Evolutionary conservation across 2,113 vertebrate genomes (phyloP).

Genomic region (Gulo gulo): DNA sequence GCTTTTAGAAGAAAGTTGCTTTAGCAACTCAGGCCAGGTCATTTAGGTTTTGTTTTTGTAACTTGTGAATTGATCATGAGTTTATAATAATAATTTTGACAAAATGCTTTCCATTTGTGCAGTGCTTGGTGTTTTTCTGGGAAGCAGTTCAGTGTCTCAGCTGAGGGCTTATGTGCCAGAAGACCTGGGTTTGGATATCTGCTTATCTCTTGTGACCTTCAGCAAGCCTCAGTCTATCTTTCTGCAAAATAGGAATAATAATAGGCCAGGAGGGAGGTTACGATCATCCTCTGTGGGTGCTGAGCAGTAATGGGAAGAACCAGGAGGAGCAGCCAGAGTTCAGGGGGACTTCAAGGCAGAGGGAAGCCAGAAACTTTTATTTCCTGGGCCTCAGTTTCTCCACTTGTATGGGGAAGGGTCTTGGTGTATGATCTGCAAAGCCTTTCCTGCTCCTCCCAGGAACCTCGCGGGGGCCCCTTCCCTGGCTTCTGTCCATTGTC

Average conservation of each 20-base stretch:
- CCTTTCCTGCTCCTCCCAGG: not conserved
- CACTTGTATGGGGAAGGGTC: no score
- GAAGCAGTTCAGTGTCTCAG: not conserved
- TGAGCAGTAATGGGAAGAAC: not conserved
- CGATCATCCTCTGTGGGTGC: not conserved
- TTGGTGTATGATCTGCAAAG: not conserved
- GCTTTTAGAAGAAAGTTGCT: not conserved
- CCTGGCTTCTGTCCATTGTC: not conserved
- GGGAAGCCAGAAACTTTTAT: not conserved
- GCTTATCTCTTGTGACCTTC: not conserved
- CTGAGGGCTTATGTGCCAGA: not conserved
- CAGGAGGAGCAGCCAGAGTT: not conserved
- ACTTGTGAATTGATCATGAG: not conserved
- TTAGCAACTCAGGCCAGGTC: not conserved
- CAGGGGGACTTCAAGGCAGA: not conserved
- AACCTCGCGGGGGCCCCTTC: not conserved
- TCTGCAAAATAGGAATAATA: not conserved
- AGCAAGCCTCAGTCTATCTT: not conserved
- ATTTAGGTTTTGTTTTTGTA: not conserved
- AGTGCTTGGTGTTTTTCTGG: not conserved
- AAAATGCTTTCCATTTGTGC: not conserved
- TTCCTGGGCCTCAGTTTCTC: not conserved
- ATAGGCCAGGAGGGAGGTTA: not conserved
- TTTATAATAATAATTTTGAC: not conserved
- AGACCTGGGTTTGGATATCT: not conserved